A percentile compares a stretch with the other conserved stretches of the same genome.
Conservation (phyloP, 2,113 vertebrate genomes). For the Misgurnus mizolepis region DNA sequence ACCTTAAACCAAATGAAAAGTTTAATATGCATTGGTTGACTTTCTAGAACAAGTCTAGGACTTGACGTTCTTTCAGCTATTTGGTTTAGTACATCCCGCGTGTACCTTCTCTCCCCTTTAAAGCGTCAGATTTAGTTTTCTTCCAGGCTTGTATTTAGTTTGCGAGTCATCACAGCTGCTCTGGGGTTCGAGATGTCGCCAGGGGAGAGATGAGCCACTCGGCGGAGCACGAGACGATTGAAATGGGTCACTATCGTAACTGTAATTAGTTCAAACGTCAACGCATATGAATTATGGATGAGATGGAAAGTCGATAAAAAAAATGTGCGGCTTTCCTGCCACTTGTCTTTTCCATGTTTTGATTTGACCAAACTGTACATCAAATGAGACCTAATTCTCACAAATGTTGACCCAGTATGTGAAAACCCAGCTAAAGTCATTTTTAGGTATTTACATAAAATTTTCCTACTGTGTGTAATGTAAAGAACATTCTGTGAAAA, state of each 20-base stretch:
- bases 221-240: constrained; percentile 55
- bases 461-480: too few relatives aligned
- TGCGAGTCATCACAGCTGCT: constrained; percentile 29
- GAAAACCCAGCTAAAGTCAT: too few relatives aligned
- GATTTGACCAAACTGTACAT: constrained; percentile 41
- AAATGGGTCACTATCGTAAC: constrained; percentile 73
- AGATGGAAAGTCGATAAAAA: constrained; percentile 62
- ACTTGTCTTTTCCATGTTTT: neutral
- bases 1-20: neutral
- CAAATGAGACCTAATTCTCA: too few relatives aligned
- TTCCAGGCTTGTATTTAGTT: constrained; percentile 17
- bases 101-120: neutral
- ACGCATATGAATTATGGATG: constrained; percentile 77
- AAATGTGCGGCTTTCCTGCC: neutral
- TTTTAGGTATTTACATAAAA: too few relatives aligned
- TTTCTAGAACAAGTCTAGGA: neutral
- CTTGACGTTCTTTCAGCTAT: neutral
- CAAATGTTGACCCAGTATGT: too few relatives aligned
- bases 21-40: neutral
- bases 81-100: neutral
- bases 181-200: constrained; percentile 32
- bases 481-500: too few relatives aligned
- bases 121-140: constrained; percentile 13
- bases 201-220: neutral
- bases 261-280: constrained; percentile 79